phyloP scores from a whole-genome alignment of 2,888 invertebrate species.

The Lepetodrilus schrolli region DNA sequence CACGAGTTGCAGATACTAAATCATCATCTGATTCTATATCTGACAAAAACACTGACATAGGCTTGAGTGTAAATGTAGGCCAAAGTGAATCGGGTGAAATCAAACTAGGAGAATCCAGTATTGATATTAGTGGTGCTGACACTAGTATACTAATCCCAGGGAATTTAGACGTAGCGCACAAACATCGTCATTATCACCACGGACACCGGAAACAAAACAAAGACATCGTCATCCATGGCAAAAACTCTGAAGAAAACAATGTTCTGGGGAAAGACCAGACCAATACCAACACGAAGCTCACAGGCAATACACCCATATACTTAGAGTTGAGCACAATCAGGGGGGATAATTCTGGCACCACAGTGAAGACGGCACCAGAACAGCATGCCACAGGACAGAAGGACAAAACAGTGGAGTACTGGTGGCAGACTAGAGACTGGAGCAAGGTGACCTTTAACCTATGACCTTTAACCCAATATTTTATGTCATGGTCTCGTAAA shows the following conservation, averaged over 20 bases:
- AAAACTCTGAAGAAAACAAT: background rate
- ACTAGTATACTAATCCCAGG: conserved; percentile 10
- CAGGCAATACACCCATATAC: background rate
- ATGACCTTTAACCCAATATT: too few relatives aligned
- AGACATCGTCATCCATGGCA: background rate
- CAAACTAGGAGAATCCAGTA: conserved; percentile 1
- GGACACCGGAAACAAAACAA: background rate
- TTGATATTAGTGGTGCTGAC: background rate
- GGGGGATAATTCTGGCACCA: background rate
- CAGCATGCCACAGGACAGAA: conserved; percentile 1
- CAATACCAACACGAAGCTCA: background rate
- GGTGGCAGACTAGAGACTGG: conserved; percentile 46
- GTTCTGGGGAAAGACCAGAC: background rate
- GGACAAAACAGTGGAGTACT: conserved; percentile 23
- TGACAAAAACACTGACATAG: background rate
- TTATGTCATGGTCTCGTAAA: too few relatives aligned
- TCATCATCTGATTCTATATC: background rate
- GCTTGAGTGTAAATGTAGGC: too few relatives aligned
- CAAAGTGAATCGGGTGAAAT: background rate
- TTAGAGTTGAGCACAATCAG: background rate
- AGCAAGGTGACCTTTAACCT: conserved; percentile 47
- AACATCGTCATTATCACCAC: conserved; percentile 29
- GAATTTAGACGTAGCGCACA: background rate
- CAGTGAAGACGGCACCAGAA: background rate
- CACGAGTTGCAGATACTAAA: background rate